These are phyloP conservation scores for Drosophila kurseongensis DNA, from an alignment of 1,140 invertebrate genomes.

Conservation along the genomic window DNA sequence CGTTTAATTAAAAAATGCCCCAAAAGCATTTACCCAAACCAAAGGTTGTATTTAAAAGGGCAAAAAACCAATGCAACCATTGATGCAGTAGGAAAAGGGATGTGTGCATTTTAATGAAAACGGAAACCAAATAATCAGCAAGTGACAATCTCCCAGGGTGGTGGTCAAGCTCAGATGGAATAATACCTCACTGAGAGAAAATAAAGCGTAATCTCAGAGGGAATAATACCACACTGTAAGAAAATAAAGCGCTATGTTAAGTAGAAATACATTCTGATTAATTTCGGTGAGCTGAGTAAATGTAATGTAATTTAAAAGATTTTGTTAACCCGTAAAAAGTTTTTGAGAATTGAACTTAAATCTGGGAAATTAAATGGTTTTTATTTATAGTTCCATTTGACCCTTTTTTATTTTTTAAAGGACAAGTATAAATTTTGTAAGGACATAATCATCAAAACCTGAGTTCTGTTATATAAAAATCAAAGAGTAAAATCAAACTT, in stretches of 20 bases:
- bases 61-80: constrained; percentile 37
- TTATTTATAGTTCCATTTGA: no score
- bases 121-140: constrained; percentile 77
- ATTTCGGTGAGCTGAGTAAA: no score
- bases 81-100: constrained; percentile 45
- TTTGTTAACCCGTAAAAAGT: no score
- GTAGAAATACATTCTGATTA: no score
- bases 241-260: neutral
- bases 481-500: no score
- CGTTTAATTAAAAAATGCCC: constrained; percentile 83
- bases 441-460: no score
- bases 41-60: constrained; percentile 18
- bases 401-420: no score
- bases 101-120: constrained; percentile 78
- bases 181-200: constrained; percentile 1
- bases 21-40: constrained; percentile 77
- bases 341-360: no score
- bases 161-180: constrained; percentile 67
- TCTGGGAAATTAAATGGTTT: no score
- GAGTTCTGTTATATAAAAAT: no score
- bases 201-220: constrained; percentile 44
- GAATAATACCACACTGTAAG: constrained; percentile 20
- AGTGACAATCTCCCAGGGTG: constrained; percentile 70
- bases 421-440: no score
- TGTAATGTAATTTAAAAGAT: no score